Evolutionary conservation across 2,113 vertebrate species (phyloP), one percentile per base, ranked within the genome.

Genomic region (Phyllostomus hastatus): DNA sequence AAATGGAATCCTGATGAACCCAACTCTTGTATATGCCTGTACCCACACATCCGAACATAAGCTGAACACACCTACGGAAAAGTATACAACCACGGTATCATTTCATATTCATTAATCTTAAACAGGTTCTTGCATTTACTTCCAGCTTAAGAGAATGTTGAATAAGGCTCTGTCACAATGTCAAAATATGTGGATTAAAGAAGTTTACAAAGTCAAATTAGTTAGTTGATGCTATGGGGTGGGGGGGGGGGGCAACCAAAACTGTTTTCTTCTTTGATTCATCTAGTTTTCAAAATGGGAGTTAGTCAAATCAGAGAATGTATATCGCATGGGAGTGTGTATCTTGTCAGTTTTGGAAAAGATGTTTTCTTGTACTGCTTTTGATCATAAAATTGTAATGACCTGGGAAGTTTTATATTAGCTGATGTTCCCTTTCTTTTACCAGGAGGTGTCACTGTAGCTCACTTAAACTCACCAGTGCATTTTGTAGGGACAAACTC

Each of bases 381-480:
- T 92, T 93, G 59, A 86, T 91, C n/a, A 26, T 96, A 52, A 79
- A 79, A 52, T 78, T 81, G 38, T 46, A 38, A 35, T 54, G 43
- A n/a, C 31, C 3, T 38, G 54, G 59, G 57, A 87, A 78, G 52
- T 38, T 90, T 33, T 50, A 11, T 59, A 72, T 86, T 52, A 84
- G 87, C 78, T 66, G 59, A 73, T 31, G 33, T 85, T 84, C 97
- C 95, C 81, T 10, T 12, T 88, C n/a, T 98, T 54, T 97, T 92
- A 93, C 98, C 98, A 98, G 98, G 97, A 98, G 98, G 97, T 98
- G 98, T 98, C 98, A 98, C 97, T 98, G 61, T 95, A 98, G 97
- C 91, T 98, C 98, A 98, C 92, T 95, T 90, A 96, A 95, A 98
- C 66, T 90, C 66, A 0, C 96, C 79, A n/a, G 31, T 35, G 31